These are phyloP conservation scores for Caenorhabditis wallacei DNA, from an alignment of 2,888 invertebrate genomes.

Conservation along the genomic window DNA sequence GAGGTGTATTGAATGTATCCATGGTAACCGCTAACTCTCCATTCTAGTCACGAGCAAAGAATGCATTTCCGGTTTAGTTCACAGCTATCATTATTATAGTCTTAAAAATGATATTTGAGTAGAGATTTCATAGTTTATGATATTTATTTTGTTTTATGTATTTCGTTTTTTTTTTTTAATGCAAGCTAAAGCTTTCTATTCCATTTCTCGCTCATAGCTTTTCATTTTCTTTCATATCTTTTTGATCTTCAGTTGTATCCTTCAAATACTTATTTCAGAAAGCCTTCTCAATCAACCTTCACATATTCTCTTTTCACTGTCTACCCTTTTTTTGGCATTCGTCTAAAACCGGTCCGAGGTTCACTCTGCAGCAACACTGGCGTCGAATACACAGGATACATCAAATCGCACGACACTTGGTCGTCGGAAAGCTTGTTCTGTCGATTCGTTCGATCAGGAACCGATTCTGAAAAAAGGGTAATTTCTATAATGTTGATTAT, in stretches of 20 bases:
- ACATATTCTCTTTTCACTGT: background rate
- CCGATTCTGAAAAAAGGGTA: conserved; percentile 26
- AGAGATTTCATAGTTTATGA: too few relatives aligned
- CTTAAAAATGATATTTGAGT: too few relatives aligned
- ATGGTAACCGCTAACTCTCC: conserved; percentile 5
- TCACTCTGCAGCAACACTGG: conserved; percentile 36
- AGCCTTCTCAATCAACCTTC: conserved; percentile 7
- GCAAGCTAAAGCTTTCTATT: background rate
- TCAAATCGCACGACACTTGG: conserved; percentile 45
- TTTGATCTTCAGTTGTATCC: background rate
- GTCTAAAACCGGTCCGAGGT: conserved; percentile 25
- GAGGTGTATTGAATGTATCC: conserved; percentile 14
- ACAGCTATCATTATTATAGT: too few relatives aligned
- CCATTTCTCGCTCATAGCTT: background rate
- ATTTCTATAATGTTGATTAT: background rate
- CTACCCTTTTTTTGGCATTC: background rate
- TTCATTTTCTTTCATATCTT: conserved; percentile 1
- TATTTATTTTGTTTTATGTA: background rate
- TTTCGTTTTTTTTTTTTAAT: background rate
- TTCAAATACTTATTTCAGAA: conserved; percentile 7
- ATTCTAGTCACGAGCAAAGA: background rate
- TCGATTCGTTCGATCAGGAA: background rate
- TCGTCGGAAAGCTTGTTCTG: conserved; percentile 20
- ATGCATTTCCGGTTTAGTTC: too few relatives aligned
- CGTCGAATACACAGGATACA: conserved; percentile 40